phyloP scores from a whole-genome alignment of 2,888 invertebrate genomes.

The Drosophila anceps region DNA sequence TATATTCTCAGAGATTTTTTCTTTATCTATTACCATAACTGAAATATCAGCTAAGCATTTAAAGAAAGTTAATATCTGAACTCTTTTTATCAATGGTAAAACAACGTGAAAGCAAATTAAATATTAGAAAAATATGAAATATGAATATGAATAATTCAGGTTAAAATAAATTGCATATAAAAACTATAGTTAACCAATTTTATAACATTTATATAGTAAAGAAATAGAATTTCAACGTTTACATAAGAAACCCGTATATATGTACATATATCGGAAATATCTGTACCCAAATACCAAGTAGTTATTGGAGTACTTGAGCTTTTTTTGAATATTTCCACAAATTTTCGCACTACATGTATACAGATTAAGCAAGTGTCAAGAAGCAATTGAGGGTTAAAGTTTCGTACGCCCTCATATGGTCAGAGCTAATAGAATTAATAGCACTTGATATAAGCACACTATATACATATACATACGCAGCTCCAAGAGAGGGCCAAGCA shows the following conservation, averaged over 20 bases:
- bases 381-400: slow-evolving; percentile 43
- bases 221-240: background rate
- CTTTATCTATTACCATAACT: no score
- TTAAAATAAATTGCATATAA: background rate
- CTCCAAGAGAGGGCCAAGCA: slow-evolving; percentile 2
- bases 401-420: slow-evolving; percentile 37
- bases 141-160: no score
- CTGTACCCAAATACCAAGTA: slow-evolving; percentile 29
- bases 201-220: background rate
- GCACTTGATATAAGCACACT: slow-evolving; percentile 45
- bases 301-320: slow-evolving; percentile 37
- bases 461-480: slow-evolving; percentile 31
- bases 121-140: no score
- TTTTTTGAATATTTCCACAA: slow-evolving; percentile 20
- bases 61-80: no score
- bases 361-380: slow-evolving; percentile 38
- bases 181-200: background rate
- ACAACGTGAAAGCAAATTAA: background rate
- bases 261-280: slow-evolving; percentile 5
- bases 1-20: no score
- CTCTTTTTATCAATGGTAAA: no score
- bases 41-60: no score
- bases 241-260: background rate
- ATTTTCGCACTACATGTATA: background rate
- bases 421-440: slow-evolving; percentile 65